Base-by-base conservation (phyloP, 2,797 vertebrate species). In the Hylomyscus alleni region DNA sequence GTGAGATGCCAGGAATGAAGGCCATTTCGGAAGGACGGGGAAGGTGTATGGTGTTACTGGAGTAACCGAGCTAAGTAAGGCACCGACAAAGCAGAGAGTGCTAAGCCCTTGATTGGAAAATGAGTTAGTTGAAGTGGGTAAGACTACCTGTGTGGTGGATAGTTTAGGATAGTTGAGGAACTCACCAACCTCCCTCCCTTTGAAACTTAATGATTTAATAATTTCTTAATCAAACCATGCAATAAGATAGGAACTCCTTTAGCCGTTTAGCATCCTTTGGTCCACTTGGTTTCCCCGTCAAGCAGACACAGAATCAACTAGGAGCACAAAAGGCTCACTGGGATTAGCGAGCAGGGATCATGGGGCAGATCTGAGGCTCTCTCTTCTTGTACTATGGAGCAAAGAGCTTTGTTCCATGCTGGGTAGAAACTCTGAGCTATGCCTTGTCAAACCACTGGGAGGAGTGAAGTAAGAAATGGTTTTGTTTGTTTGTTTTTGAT, bases 21-120 rank as follows among this genome's bases (percentile, higher is more conserved):
- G 47, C n/a, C 65, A 60, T 67, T 97, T 96, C 80, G 31, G 62
- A 96, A 44, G 26, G 58, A 87, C 2, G 31, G 12, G 72, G 72
- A 77, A 93, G 40, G 15, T 6, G 47, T 72, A 60, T 44, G 29
- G 11, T 31, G 67, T 82, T 90, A n/a, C 81, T 7, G 72, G 26
- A 17, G 81, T 76, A 56, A 67, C 15, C 24, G 62, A 65, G 40
- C 34, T 50, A 60, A 78, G 76, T 50, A 60, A 78, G 76, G 65
- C 47, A 67, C 12, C 0, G n/a, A 20, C 2, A 20, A 20, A 81
- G 40, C 14, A 78, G 77, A 29, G 34, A 54, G 67, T 26, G 4
- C 34, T 54, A 26, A 89, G 11, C 54, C 31, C 7, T 73, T 37
- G 44, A 26, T 10, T 82, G 50, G 76, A 54, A 78, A 81, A 54